These are phyloP conservation scores for Synanceia verrucosa DNA, from an alignment of 2,797 vertebrate species.

Conservation along the genomic window DNA sequence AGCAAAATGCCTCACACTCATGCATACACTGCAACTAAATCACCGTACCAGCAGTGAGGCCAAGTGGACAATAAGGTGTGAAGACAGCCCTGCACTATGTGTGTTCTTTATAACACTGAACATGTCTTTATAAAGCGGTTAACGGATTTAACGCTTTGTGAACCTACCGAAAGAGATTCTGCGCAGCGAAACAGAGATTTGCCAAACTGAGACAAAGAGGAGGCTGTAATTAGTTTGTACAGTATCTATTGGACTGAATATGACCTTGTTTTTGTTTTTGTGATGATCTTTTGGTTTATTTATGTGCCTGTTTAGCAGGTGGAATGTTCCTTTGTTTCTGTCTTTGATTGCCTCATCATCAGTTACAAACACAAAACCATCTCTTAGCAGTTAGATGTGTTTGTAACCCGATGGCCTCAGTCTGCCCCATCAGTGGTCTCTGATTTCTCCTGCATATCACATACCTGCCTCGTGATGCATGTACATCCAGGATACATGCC, in stretches of 20 bases:
- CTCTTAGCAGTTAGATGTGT: slow-evolving; percentile 11
- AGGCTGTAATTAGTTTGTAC: slow-evolving; percentile 69
- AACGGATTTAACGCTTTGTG: not conserved
- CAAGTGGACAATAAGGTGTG: slow-evolving; percentile 45
- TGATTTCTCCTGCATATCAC: slow-evolving; percentile 23
- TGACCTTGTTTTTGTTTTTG: slow-evolving; percentile 40
- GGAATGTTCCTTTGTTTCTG: slow-evolving; percentile 52
- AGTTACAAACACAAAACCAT: slow-evolving; percentile 29
- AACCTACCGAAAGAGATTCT: slow-evolving; percentile 26
- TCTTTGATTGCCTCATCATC: slow-evolving; percentile 23
- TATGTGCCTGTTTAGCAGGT: slow-evolving; percentile 62
- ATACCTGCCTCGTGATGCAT: slow-evolving; percentile 27
- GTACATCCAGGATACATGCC: slow-evolving; percentile 27
- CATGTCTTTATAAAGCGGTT: slow-evolving; percentile 17
- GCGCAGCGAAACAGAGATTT: slow-evolving; percentile 31
- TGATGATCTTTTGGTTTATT: slow-evolving; percentile 63
- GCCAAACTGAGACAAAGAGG: slow-evolving; percentile 43
- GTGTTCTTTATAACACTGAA: slow-evolving; percentile 20
- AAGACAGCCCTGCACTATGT: slow-evolving; percentile 25
- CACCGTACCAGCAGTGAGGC: slow-evolving; percentile 48
- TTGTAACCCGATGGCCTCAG: slow-evolving; percentile 1
- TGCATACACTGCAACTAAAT: slow-evolving; percentile 22
- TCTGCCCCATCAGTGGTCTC: not conserved
- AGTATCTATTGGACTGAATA: slow-evolving; percentile 68
- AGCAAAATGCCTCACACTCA: slow-evolving; percentile 23